These are phyloP conservation scores for Fulica atra DNA, from an alignment of 2,113 vertebrate species.

Conservation along the genomic window DNA sequence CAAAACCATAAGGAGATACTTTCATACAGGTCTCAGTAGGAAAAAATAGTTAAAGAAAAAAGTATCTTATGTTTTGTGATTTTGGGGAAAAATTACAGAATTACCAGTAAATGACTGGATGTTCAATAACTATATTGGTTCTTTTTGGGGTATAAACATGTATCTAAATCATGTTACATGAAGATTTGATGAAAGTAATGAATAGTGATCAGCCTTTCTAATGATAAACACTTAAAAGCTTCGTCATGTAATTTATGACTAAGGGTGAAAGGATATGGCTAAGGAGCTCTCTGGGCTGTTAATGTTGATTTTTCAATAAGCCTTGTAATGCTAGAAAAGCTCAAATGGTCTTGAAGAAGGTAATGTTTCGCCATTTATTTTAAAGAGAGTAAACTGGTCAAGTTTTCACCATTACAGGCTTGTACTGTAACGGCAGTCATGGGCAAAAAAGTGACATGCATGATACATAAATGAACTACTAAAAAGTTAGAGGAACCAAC, in stretches of 20 bases:
- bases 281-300: not conserved
- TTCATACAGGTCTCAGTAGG: not conserved
- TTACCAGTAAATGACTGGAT: not conserved
- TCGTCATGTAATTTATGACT: not conserved
- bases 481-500: not conserved
- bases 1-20: not conserved
- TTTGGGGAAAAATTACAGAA: not conserved
- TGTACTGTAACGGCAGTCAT: fast-evolving
- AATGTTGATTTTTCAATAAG: not conserved
- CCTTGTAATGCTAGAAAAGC: not conserved
- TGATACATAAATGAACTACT: not conserved
- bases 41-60: not conserved
- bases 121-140: not conserved
- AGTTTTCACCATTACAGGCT: not conserved
- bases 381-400: not conserved
- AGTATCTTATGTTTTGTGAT: fast-evolving
- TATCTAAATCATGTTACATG: not conserved
- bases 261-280: not conserved
- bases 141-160: not conserved
- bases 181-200: not conserved
- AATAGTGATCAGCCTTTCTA: not conserved
- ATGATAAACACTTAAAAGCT: not conserved
- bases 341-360: not conserved
- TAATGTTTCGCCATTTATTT: not conserved
- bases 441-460: not conserved